These are phyloP conservation scores for Myripristis murdjan DNA, from an alignment of 2,797 vertebrate genomes.

Conservation along the genomic window DNA sequence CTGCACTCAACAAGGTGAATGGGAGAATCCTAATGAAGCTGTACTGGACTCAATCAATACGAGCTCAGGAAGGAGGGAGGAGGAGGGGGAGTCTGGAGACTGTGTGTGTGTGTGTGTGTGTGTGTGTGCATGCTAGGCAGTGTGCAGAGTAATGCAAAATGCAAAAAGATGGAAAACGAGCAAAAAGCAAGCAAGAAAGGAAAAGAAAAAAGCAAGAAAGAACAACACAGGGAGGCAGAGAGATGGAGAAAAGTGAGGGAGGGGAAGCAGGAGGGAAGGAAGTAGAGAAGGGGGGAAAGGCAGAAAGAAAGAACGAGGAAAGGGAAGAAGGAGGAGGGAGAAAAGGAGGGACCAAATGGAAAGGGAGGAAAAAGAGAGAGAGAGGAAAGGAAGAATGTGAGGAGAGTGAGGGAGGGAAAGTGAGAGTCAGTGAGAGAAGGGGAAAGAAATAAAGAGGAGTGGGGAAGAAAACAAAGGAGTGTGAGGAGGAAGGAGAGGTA, in stretches of 20 bases:
- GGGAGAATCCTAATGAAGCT: constrained; percentile 80
- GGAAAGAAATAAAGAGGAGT: too few relatives aligned
- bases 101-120: not conserved
- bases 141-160: not conserved
- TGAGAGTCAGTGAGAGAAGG: too few relatives aligned
- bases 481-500: too few relatives aligned
- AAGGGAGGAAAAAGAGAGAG: too few relatives aligned
- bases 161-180: not conserved
- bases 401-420: too few relatives aligned
- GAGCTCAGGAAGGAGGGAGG: constrained; percentile 10
- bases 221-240: too few relatives aligned
- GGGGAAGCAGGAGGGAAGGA: not conserved
- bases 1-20: constrained; percentile 64
- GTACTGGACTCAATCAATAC: constrained; percentile 77
- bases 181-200: not conserved
- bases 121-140: constrained; percentile 17
- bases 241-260: not conserved
- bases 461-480: too few relatives aligned
- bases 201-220: not conserved
- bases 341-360: not conserved
- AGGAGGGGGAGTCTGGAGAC: not conserved
- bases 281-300: too few relatives aligned
- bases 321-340: not conserved
- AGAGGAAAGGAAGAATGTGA: too few relatives aligned
- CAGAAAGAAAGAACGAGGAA: not conserved